Evolutionary conservation across 2,888 invertebrate species (phyloP), one percentile per base, ranked within the genome.

Genomic region (Cartodere bifasciata): DNA sequence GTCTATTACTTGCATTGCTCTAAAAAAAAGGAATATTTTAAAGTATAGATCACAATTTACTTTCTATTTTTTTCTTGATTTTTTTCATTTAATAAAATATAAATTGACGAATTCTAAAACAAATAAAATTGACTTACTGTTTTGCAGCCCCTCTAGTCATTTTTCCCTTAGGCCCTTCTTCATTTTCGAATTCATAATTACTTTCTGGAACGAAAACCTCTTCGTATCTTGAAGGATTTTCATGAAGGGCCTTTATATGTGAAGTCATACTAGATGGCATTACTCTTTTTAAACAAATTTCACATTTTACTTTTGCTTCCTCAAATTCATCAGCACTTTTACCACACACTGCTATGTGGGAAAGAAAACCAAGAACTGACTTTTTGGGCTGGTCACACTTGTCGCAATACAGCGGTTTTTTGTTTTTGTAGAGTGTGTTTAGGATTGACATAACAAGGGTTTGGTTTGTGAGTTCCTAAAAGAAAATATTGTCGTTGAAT

Each of bases 301-400:
- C 53, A 45, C 77, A 78, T 4, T 52, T 34, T 4, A 59, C 53
- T 55, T 68, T 65, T 23, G 65, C 55, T 12, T 55, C 47, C 16
- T 64, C 63, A 2, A 55, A 52, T 52, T 70, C 66, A 55, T 66
- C 62, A 11, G 63, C 63, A 4, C 64, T 49, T 53, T 70, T 73
- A 11, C 72, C 70, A 46, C 78, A 78, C 29, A 64, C 63, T 27
- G 65, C 51, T 26, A 70, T 52, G 47, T 78, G 78, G 1, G 74
- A 72, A 34, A 70, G 58, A 42, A 69, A 75, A 13, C 78, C 78
- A 16, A 61, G 46, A 3, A 60, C 63, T 3, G 72, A 72, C 20
- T 56, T 60, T 50, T 73, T 56, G 24, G 53, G 35, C 16, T 27
- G 40, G 1, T 60, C 61, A 47, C 77, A 78, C 30, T 50, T 53